Base-by-base conservation (phyloP, 30 jellyfish, hydroid and myxozoan species). In the Clytia hemisphaerica region DNA sequence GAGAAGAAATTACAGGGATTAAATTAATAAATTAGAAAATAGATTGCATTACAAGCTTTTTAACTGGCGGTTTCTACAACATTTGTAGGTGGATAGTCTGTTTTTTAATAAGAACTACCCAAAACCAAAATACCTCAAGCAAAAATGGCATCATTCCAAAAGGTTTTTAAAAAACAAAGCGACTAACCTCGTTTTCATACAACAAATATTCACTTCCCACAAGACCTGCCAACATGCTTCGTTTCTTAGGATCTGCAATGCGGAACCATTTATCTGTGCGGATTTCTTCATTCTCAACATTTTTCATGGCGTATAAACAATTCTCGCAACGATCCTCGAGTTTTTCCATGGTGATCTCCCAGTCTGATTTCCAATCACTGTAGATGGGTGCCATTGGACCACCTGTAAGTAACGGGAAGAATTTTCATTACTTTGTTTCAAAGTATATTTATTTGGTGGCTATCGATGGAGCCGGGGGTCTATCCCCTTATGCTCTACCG, bases 361-460 rank as follows among this genome's bases (percentile, higher is more conserved):
- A 88, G 2, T 88, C 94, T 5, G 84, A 40, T 58, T 88, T 79
- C 97, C 97, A 88, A 28, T 88, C 97, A 24, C 93, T 83, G 73
- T 88, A 88, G 32, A 88, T 74, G 68, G 97, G 97, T 34, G 73
- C 93, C 0, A 80, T 37, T 16, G 88, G 82, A 60, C 85, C 93
- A 49, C 58, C 82, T 34, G 83, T 45, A 22, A 58, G 33, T n/a
- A 58, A n/a, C n/a, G n/a, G n/a, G n/a, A n/a, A n/a, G n/a, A n/a
- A n/a, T n/a, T n/a, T n/a, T n/a, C n/a, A n/a, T n/a, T n/a, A n/a
- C n/a, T n/a, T n/a, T n/a, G n/a, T n/a, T n/a, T n/a, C n/a, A n/a
- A n/a, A n/a, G n/a, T n/a, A n/a, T n/a, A n/a, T n/a, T n/a, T n/a
- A n/a, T n/a, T n/a, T n/a, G n/a, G n/a, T n/a, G n/a, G n/a, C n/a